Evolutionary conservation across 2,888 invertebrate genomes (phyloP), one percentile per base, ranked within the genome.

Genomic region (Mesochorus sp.): DNA sequence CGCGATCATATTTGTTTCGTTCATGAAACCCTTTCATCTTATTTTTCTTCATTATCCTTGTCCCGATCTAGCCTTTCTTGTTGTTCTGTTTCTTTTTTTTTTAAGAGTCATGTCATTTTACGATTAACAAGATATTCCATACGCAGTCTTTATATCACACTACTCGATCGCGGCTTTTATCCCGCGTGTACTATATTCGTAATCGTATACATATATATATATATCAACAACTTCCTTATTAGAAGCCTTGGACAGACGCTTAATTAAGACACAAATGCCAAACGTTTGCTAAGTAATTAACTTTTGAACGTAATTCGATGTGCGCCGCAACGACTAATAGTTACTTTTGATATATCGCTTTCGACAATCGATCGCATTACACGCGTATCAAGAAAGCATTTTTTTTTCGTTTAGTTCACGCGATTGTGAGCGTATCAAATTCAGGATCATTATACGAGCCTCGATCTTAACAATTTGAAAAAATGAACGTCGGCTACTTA

Each of bases 171-270:
- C 17, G 21, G 31, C 14, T 5, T 8, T 62, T 12, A 4, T 19
- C 2, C 28, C 1, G 28, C 14, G 31, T 28, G 31, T 21, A 17
- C 26, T 26, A 5, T 14, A 31, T 6, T n/a, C n/a, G 19, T 31
- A 47, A n/a, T n/a, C 19, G 19, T 3, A 31, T 3, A n/a, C 17
- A 4, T 3, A 24, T n/a, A 6, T 21, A 55, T 10, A n/a, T 26
- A n/a, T 49, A 66, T 61, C 59, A 71, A 34, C 39, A 44, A 61
- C 71, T 66, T 66, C 71, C 76, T 76, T 61, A 71, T 76, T 76
- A 71, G 66, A 34, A 55, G 37, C 19, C 71, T 57, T 62, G 62
- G 37, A 61, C 51, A n/a, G 51, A 39, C 42, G 17, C 12, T 61
- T 59, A 76, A 76, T 76, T 66, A 55, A 68, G 62, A 62, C 75